These are phyloP conservation scores for Pseudomyrmex gracilis DNA, from an alignment of 1,140 invertebrate species.

Conservation along the genomic window DNA sequence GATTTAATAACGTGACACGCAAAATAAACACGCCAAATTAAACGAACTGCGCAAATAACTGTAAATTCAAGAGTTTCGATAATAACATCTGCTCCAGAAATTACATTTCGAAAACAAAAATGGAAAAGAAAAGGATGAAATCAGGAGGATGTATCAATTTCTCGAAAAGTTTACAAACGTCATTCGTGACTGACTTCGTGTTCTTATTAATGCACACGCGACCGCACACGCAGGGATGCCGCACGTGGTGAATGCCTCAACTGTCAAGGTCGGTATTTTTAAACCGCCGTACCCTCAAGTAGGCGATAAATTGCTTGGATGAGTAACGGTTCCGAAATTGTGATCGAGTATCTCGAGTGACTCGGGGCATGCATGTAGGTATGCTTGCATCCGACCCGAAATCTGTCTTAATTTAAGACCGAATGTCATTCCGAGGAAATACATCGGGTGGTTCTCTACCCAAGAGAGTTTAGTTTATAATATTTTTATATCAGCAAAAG, in stretches of 20 bases:
- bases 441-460: neutral
- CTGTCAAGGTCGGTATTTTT: conserved; percentile 73
- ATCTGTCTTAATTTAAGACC: neutral
- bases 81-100: no score
- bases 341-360: neutral
- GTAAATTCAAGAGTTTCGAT: no score
- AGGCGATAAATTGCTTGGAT: conserved; percentile 29
- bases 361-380: neutral
- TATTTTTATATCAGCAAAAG: neutral
- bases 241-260: neutral
- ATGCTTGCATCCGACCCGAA: neutral
- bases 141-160: neutral
- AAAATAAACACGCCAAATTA: neutral
- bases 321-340: conserved; percentile 16
- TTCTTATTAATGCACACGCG: conserved; percentile 32
- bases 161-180: conserved; percentile 18
- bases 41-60: neutral
- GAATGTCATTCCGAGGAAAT: no score
- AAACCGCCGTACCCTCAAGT: conserved; percentile 38
- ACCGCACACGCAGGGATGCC: neutral
- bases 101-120: no score
- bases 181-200: conserved; percentile 10
- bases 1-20: neutral
- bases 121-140: neutral
- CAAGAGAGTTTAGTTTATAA: neutral